Base-by-base conservation (phyloP, 2,888 invertebrate species). In the Cerastoderma edule region DNA sequence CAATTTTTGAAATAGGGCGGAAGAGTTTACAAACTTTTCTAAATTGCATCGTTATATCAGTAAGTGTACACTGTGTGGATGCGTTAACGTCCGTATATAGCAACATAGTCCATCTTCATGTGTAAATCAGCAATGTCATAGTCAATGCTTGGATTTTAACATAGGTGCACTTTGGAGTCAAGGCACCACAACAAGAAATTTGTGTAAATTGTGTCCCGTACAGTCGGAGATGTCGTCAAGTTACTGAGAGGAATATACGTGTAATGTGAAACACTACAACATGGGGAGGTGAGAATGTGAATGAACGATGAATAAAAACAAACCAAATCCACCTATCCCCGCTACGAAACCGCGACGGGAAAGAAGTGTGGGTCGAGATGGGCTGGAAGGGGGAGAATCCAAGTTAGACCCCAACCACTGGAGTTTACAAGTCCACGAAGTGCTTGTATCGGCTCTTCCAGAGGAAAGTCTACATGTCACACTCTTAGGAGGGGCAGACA, bases 401-500 rank as follows among this genome's bases (percentile, higher is more conserved):
- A 28, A 70, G n/a, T 39, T 75, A 22, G 82, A 82, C 53, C 76
- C 79, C 28, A 87, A 86, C 74, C 92, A 94, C 83, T 94, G 94
- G 94, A 92, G 92, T 78, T 90, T 92, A 68, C 89, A 90, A 83
- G 90, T 93, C 64, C 91, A 92, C 68, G 93, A 93, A 86, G 91
- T 91, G n/a, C 91, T 93, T 33, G 86, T 94, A 35, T 92, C 93
- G 30, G 90, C 93, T 22, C 86, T 90, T 35, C 88, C 92, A 27
- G 93, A 94, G 79, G 93, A 93, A 60, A 88, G 89, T 69, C 88
- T 93, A 67, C 89, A 92, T 71, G 86, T 94, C 50, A 88, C 92
- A 57, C 88, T 94, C 30, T 89, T 91, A 35, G 94, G 94, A 50
- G 94, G 94, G 46, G 94, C 94, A 22, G 94, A 94, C 68, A 89